A percentile compares a stretch with the other conserved stretches of the same genome.
Evolutionary conservation across 2,888 invertebrate species (phyloP).

Genomic region (Luffia ferchaultella): DNA sequence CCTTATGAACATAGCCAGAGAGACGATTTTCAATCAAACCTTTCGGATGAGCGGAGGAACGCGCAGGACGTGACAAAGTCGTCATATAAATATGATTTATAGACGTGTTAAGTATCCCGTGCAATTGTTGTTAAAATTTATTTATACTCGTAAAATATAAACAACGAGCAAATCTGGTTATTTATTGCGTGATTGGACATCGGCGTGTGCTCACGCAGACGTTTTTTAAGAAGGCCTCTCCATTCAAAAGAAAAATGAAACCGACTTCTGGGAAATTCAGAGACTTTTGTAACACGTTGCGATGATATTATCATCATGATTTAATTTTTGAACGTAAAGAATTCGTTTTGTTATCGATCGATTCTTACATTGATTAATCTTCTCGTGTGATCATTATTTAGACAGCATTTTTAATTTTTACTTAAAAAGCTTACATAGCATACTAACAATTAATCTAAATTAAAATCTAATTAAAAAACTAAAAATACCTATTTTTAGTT

Average conservation of each 20-base stretch:
- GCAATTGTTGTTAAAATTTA: slow-evolving; percentile 64
- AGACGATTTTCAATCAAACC: slow-evolving; percentile 13
- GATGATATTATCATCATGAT: neutral
- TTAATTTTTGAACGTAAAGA: neutral
- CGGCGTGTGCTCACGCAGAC: slow-evolving; percentile 25
- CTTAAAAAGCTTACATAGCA: too few species aligned
- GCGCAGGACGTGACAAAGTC: slow-evolving; percentile 49
- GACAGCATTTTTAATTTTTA: too few species aligned
- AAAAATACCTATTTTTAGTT: too few species aligned
- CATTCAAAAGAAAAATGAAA: neutral
- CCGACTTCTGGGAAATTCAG: neutral
- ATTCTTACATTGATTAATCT: too few species aligned
- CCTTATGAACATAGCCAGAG: neutral
- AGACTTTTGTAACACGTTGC: neutral
- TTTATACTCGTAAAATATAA: slow-evolving; percentile 61
- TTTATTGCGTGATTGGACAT: slow-evolving; percentile 59
- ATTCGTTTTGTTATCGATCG: too few species aligned
- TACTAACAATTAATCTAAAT: too few species aligned
- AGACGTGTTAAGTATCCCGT: slow-evolving; percentile 57
- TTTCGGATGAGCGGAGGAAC: neutral
- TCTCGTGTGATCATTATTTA: too few species aligned
- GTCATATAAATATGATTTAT: slow-evolving; percentile 63
- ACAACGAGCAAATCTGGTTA: slow-evolving; percentile 63
- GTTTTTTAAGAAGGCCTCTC: neutral
- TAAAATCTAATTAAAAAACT: too few species aligned